Evolutionary conservation across 2,888 invertebrate genomes (phyloP), one percentile per base, ranked within the genome.

Genomic region (Pyrochroa serraticornis): DNA sequence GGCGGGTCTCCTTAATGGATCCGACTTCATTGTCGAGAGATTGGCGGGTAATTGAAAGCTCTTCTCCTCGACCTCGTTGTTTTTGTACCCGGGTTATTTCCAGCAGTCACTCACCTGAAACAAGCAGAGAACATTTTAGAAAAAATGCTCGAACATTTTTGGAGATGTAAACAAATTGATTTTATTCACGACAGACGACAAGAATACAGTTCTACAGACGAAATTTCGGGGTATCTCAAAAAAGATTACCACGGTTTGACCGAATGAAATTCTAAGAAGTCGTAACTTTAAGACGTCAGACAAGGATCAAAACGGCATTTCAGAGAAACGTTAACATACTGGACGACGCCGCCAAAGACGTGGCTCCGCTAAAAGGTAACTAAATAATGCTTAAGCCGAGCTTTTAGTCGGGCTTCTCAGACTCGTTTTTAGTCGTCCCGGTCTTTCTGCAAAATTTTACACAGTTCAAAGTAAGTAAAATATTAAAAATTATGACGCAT

Each of bases 31-130:
- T 56, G 54, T 59, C 57, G 46, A 52, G 55, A 62, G 58, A 59
- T 62, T 62, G 59, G 50, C 51, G 43, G 49, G 48, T 59, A 62
- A 61, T 64, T 61, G 63, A 62, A 62, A 57, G 61, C 63, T 59
- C 54, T 61, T 63, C 55, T 53, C 60, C 54, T 39, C 38, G 10
- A 39, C 9, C 36, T 13, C 22, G 36, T n/a, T 41, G 8, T 32
- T 49, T 39, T 12, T 8, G n/a, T 43, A 3, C 14, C 7, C 31
- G 22, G 22, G 22, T 22, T 22, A 22, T 22, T n/a, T 43, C 43
- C 30, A 43, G 35, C 41, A 10, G 30, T 9, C 49, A 41, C 51
- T 51, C 51, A 51, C 51, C 51, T 51, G 36, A 42, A 43, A 42
- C 12, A 34, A 34, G 30, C 12, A 14, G 22, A 39, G 14, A 7